A percentile compares a stretch with the other conserved stretches of the same genome.
phyloP scores from a whole-genome alignment of 2,113 vertebrate species.

The Naja naja region DNA sequence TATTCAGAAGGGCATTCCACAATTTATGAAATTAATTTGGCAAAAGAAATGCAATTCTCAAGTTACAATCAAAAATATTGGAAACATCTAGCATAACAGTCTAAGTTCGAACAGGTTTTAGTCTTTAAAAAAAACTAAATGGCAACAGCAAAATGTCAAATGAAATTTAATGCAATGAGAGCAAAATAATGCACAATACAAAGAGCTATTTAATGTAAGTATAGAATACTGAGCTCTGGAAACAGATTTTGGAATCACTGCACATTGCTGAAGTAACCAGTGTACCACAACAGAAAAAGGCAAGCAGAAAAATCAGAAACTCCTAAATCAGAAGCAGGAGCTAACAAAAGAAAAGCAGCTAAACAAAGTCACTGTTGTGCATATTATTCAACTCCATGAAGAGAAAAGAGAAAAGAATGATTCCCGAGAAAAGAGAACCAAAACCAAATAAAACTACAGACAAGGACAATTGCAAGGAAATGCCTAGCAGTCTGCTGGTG shows the following conservation, averaged over 20 bases:
- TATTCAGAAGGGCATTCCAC: not conserved
- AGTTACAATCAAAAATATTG: not conserved
- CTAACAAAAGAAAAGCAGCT: not conserved
- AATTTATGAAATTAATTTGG: not conserved
- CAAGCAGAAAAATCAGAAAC: not conserved
- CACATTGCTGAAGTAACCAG: not conserved
- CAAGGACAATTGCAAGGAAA: not conserved
- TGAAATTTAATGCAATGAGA: not conserved
- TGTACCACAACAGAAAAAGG: not conserved
- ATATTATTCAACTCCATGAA: not conserved
- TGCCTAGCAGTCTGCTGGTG: not conserved
- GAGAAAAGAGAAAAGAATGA: not conserved
- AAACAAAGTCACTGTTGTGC: not conserved
- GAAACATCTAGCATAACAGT: not conserved
- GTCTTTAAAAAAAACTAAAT: not conserved
- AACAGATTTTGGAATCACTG: not conserved
- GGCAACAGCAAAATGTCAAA: slow-evolving; percentile 11
- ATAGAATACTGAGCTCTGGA: not conserved
- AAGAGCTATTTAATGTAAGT: not conserved
- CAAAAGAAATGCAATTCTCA: not conserved
- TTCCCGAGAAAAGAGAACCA: not conserved
- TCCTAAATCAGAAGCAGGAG: not conserved
- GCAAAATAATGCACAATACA: not conserved
- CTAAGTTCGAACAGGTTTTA: not conserved
- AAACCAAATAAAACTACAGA: not conserved